phyloP scores from a whole-genome alignment of 1,140 invertebrate species.

The Dendrolimus kikuchii region DNA sequence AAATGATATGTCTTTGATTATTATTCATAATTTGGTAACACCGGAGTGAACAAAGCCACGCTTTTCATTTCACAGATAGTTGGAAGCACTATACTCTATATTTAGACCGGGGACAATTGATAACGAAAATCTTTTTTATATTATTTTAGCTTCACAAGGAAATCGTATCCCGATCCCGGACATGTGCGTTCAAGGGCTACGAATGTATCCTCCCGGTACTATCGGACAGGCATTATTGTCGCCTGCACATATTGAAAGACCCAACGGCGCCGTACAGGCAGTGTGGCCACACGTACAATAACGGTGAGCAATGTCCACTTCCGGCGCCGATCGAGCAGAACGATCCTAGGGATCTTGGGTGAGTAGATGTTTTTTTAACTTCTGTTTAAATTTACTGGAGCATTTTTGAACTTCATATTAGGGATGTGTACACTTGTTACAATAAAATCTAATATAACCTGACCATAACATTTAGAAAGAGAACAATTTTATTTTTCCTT shows the following conservation, averaged over 20 bases:
- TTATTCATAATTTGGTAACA: background rate
- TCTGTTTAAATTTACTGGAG: no score
- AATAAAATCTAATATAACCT: no score
- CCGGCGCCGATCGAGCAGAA: constrained; percentile 36
- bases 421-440: no score
- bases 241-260: constrained; percentile 47
- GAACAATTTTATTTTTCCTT: no score
- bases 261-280: constrained; percentile 55
- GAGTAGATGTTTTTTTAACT: constrained; percentile 10
- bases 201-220: constrained; percentile 50
- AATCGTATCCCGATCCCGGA: constrained; percentile 45
- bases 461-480: no score
- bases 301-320: constrained; percentile 34
- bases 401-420: no score
- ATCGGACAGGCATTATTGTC: constrained; percentile 39
- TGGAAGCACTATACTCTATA: no score
- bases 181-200: constrained; percentile 45
- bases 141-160: constrained; percentile 54
- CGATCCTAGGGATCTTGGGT: constrained; percentile 38
- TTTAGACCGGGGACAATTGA: no score
- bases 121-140: no score
- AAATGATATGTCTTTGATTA: no score
- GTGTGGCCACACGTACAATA: constrained; percentile 37
- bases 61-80: no score
- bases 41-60: no score